These are phyloP conservation scores for Drosophila novamexicana DNA, from an alignment of 1,140 invertebrate genomes.

Conservation along the genomic window DNA sequence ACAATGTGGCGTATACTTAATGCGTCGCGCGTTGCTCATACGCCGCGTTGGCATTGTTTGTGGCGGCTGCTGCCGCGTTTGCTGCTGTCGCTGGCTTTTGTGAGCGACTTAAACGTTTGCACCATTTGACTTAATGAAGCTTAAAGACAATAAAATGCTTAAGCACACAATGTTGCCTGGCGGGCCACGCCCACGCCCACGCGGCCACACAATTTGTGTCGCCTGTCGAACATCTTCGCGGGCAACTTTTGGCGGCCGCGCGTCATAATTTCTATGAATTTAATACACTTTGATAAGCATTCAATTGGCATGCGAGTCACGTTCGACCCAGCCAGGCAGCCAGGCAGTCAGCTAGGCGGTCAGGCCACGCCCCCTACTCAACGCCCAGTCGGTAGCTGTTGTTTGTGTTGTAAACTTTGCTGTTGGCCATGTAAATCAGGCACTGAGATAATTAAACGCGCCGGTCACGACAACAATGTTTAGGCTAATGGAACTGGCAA, in stretches of 20 bases:
- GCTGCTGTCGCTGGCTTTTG: conserved; percentile 15
- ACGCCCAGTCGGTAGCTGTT: conserved; percentile 7
- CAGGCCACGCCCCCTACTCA: not conserved
- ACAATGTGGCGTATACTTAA: conserved; percentile 35
- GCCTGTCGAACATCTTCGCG: conserved; percentile 22
- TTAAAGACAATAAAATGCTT: conserved; percentile 82
- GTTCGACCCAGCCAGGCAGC: conserved; percentile 40
- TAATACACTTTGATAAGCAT: conserved; percentile 81
- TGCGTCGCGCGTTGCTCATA: conserved; percentile 35
- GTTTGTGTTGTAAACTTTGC: conserved; percentile 67
- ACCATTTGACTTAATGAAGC: conserved; percentile 81
- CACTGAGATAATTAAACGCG: conserved; percentile 70
- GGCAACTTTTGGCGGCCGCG: conserved; percentile 62
- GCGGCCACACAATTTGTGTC: conserved; percentile 6
- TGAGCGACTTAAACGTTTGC: conserved; percentile 62
- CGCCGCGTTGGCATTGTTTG: conserved; percentile 29
- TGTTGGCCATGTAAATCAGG: conserved; percentile 74
- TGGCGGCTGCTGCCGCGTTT: not conserved
- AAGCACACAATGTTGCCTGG: conserved; percentile 59
- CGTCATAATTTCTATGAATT: conserved; percentile 83
- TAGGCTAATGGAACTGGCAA: conserved; percentile 67
- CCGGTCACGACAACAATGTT: conserved; percentile 72
- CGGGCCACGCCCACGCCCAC: not conserved
- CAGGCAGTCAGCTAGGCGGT: not conserved
- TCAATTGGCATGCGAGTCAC: conserved; percentile 77